A percentile compares a stretch with the other conserved stretches of the same genome.
These are phyloP conservation scores for Leptonema lineaticorne DNA, from an alignment of 1,140 invertebrate genomes.

Conservation along the genomic window DNA sequence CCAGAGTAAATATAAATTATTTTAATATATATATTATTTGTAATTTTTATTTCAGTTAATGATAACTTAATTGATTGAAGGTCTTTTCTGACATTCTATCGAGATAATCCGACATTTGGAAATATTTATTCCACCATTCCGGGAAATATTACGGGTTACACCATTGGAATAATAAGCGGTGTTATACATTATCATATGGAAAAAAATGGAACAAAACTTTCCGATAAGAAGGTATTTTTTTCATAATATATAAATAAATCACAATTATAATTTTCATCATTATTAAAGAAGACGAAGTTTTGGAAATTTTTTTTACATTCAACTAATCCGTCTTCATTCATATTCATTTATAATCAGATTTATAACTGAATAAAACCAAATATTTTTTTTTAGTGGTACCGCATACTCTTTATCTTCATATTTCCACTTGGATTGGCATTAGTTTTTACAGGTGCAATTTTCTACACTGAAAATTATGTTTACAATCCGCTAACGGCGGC, in stretches of 20 bases:
- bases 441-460: constrained; percentile 46
- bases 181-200: constrained; percentile 49
- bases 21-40: neutral
- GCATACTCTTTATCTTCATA: constrained; percentile 43
- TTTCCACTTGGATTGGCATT: constrained; percentile 45
- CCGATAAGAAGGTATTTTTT: constrained; percentile 39
- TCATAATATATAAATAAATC: neutral
- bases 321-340: neutral
- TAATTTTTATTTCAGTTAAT: neutral
- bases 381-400: constrained; percentile 45
- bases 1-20: constrained; percentile 48
- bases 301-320: neutral
- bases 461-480: constrained; percentile 44
- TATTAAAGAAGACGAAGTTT: neutral
- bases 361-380: constrained; percentile 1
- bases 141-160: constrained; percentile 49
- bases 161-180: constrained; percentile 48
- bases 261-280: neutral
- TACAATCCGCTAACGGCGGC: constrained; percentile 38
- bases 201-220: constrained; percentile 42
- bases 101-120: constrained; percentile 45
- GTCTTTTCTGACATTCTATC: constrained; percentile 45
- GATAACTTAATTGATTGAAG: constrained; percentile 41
- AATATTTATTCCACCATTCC: constrained; percentile 48
- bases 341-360: neutral